Evolutionary conservation across 64 coral and sea anemone genomes (phyloP).

Genomic region (Orbicella faveolata): DNA sequence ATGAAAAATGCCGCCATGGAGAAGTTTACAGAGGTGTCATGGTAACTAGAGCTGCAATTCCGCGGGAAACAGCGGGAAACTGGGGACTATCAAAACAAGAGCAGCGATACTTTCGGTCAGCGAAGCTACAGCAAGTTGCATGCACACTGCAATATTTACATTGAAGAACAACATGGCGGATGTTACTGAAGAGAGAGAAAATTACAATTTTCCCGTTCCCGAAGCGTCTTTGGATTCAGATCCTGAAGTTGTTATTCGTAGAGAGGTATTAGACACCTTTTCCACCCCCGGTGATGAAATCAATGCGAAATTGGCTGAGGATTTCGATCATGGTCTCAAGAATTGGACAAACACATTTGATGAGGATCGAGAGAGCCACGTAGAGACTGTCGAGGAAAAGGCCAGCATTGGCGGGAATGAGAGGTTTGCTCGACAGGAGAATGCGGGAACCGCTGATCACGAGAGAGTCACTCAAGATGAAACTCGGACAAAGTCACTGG

Average conservation of each 20-base stretch:
- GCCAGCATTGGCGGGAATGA: not conserved
- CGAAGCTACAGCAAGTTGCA: not conserved
- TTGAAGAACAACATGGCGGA: constrained; percentile 56
- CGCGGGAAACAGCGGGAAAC: constrained; percentile 7
- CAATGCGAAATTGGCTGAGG: not conserved
- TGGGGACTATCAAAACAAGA: constrained; percentile 12
- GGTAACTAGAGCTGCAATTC: constrained; percentile 27
- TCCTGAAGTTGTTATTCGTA: constrained; percentile 8
- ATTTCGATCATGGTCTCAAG: not conserved
- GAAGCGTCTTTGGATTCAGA: not conserved
- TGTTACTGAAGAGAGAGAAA: not conserved
- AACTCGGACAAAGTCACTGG: not conserved
- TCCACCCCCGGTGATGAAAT: not conserved
- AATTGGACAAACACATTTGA: not conserved
- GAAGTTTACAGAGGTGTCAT: constrained; percentile 66
- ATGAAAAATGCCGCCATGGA: not conserved
- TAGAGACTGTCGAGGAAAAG: constrained; percentile 5
- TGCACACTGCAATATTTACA: not conserved
- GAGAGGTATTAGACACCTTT: constrained; percentile 6
- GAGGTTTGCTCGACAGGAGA: not conserved
- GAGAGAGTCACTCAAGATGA: not conserved
- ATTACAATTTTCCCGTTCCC: not conserved
- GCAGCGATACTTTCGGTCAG: not conserved
- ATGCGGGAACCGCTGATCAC: not conserved
- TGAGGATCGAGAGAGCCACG: not conserved